Evolutionary conservation across 2,888 invertebrate genomes (phyloP), one percentile per base, ranked within the genome.

Genomic region (Alcis repandata): DNA sequence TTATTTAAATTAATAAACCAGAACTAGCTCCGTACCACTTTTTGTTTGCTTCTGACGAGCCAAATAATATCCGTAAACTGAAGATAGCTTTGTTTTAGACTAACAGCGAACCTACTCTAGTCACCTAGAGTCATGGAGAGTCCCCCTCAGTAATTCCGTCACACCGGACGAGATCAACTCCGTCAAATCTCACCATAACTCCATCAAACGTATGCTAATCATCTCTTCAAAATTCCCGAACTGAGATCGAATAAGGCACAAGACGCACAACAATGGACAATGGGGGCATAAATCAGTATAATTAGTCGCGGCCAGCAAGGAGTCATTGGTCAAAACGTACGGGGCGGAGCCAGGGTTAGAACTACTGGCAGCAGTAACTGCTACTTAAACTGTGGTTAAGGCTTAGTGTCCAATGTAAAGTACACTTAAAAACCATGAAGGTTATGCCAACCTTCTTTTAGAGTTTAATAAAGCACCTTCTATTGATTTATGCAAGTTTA

Each of bases 241-340:
- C 54, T 59, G 63, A 66, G 80, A 78, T 77, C 80, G 86, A 85
- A 88, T 86, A 86, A 84, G 80, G 83, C 79, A 90, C 91, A 94
- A 93, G 94, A 90, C 90, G 91, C 88, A 93, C 95, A 95, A 96
- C 96, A 96, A 96, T 96, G 96, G 95, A 97, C 97, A 97, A 97
- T 97, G 96, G 97, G 94, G 94, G 96, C 96, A 97, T 97, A 97
- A 97, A 97, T 97, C 97, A 97, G 96, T 96, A 97, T 97, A 97
- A 97, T 97, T 97, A 97, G 97, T 96, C 96, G 95, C 95, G 92
- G 87, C 83, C 84, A 87, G 91, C 92, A 89, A 89, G 88, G 88
- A 94, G 90, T 94, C 95, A 95, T 95, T 95, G 95, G 95, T 95
- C 95, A 95, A 94, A 92, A 91, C 89, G 91, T 87, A 87, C 86